Evolutionary conservation across 2,888 invertebrate genomes (phyloP).

Genomic region (Macrophya alboannulata): DNA sequence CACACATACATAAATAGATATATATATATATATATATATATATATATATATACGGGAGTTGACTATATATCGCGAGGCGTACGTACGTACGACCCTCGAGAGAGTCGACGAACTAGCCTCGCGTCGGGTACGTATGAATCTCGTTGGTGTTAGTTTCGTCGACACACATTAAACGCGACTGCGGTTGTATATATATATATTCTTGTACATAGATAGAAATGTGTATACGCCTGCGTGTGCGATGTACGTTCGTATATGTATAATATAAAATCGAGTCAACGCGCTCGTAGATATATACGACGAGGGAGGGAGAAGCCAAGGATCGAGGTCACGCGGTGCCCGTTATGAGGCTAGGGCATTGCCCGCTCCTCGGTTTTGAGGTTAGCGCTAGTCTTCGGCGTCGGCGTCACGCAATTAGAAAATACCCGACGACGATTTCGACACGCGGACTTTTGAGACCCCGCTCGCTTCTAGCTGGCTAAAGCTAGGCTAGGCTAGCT

Average conservation of each 20-base stretch:
- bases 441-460: constrained; percentile 51
- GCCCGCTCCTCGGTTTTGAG: constrained; percentile 77
- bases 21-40: background rate
- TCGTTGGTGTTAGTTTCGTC: background rate
- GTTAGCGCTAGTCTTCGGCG: constrained; percentile 74
- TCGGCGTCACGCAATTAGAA: constrained; percentile 74
- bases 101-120: constrained; percentile 70
- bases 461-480: background rate
- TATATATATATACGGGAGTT: background rate
- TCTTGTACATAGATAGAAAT: background rate
- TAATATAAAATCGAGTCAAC: constrained; percentile 66
- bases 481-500: background rate
- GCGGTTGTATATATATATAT: too few relatives aligned
- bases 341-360: constrained; percentile 79
- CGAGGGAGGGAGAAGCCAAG: constrained; percentile 63
- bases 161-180: background rate
- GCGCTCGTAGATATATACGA: constrained; percentile 63
- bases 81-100: constrained; percentile 67
- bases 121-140: constrained; percentile 64
- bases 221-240: background rate
- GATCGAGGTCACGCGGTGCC: constrained; percentile 79
- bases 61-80: constrained; percentile 66
- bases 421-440: constrained; percentile 67
- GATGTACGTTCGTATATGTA: background rate
- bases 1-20: background rate